phyloP scores from a whole-genome alignment of 2,113 vertebrate genomes.

The Xerus inauris region DNA sequence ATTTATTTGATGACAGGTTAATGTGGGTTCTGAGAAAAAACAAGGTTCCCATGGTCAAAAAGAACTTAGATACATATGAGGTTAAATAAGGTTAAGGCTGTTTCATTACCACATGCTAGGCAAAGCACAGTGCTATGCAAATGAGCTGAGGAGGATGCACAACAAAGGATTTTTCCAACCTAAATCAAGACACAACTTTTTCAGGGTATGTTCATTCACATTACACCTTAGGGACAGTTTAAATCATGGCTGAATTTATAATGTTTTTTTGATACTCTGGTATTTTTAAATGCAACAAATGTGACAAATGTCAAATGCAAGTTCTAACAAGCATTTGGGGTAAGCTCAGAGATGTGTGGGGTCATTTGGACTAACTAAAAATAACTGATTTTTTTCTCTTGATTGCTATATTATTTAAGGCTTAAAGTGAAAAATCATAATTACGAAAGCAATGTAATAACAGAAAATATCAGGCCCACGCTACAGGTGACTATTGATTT shows the following conservation, averaged over 20 bases:
- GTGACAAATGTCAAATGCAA: conserved; percentile 34
- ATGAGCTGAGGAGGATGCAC: neutral
- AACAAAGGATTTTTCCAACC: conserved; percentile 27
- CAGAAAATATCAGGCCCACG: conserved; percentile 67
- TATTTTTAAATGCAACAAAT: conserved; percentile 61
- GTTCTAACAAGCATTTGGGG: conserved; percentile 33
- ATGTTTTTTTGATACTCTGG: neutral
- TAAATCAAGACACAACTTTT: neutral
- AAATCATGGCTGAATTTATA: conserved; percentile 55
- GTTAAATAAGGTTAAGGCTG: conserved; percentile 49
- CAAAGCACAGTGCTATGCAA: neutral
- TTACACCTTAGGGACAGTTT: neutral
- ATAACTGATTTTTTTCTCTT: conserved; percentile 35
- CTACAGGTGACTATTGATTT: neutral
- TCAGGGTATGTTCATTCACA: neutral
- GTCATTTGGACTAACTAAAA: conserved; percentile 62
- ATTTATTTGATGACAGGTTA: conserved; percentile 43
- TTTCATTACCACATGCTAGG: neutral
- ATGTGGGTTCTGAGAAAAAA: conserved; percentile 48
- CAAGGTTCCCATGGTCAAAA: conserved; percentile 20
- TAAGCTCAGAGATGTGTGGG: neutral
- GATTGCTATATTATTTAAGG: conserved; percentile 31
- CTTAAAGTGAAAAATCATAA: conserved; percentile 52
- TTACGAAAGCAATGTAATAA: conserved; percentile 61
- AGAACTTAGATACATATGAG: conserved; percentile 19